phyloP scores from a whole-genome alignment of 2,797 vertebrate genomes.

The Cuculus canorus region DNA sequence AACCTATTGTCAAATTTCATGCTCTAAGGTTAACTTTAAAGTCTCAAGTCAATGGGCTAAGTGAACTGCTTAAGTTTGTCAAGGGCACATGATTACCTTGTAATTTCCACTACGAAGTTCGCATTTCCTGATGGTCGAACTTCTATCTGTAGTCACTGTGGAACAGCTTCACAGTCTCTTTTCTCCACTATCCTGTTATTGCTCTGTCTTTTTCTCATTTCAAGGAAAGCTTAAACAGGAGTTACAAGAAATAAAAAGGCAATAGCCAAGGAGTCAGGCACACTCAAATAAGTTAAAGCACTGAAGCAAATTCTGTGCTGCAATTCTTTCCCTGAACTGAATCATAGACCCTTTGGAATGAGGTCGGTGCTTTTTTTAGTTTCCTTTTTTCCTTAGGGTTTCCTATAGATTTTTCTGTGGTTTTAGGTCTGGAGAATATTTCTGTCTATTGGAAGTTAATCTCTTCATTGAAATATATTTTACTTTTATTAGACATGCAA shows the following conservation, averaged over 20 bases:
- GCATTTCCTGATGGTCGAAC: neutral
- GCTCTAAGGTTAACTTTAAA: neutral
- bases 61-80: neutral
- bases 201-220: neutral
- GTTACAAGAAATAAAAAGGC: neutral
- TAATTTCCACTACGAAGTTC: neutral
- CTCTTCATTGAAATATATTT: neutral
- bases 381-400: neutral
- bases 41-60: neutral
- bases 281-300: neutral
- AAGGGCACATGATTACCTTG: neutral
- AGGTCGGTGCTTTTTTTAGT: neutral
- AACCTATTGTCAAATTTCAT: neutral
- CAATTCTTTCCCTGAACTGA: neutral
- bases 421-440: conserved; percentile 1
- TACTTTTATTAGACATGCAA: neutral
- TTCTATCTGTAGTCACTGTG: neutral
- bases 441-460: conserved; percentile 9
- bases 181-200: neutral
- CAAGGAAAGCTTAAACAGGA: neutral
- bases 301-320: neutral
- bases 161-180: neutral
- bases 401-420: neutral
- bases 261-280: neutral
- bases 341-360: neutral